Percentiles rank a stretch among this genome's conserved stretches.
Conservation (phyloP, 2,888 invertebrate species). For the Mesorhabditis belari region DNA sequence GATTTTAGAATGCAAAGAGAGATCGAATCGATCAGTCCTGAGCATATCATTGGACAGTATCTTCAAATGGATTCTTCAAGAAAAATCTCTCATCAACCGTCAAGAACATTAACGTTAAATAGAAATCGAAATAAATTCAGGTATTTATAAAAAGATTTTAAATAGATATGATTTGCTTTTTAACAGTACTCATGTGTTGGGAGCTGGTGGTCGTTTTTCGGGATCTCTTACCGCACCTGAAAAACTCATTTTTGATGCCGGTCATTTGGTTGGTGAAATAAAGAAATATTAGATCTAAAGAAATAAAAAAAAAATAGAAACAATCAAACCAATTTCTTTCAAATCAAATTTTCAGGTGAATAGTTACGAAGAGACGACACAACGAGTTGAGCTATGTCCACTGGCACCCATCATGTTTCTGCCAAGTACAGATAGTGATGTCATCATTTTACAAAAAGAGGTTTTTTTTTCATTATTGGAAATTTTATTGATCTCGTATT, state of each 20-base stretch:
- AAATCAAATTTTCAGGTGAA: background rate
- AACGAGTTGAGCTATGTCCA: slow-evolving; percentile 8
- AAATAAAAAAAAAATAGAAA: too few species aligned
- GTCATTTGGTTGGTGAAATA: background rate
- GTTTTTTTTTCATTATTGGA: slow-evolving; percentile 7
- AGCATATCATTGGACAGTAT: too few species aligned
- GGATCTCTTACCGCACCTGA: background rate
- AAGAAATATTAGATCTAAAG: too few species aligned
- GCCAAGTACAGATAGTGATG: slow-evolving; percentile 25
- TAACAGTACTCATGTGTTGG: background rate
- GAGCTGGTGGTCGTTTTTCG: background rate
- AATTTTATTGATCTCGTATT: slow-evolving; percentile 1
- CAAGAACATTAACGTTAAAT: too few species aligned
- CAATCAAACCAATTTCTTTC: too few species aligned
- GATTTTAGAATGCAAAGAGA: too few species aligned
- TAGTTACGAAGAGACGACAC: background rate
- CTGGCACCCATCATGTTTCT: slow-evolving; percentile 28
- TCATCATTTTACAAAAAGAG: slow-evolving; percentile 31
- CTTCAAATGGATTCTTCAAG: too few species aligned
- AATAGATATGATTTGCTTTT: background rate
- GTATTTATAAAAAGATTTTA: background rate
- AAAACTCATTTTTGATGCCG: background rate
- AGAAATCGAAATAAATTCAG: background rate
- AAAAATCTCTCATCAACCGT: too few species aligned
- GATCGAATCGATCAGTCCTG: too few species aligned